phyloP scores from a whole-genome alignment of 2,888 invertebrate genomes.

The Bugula neritina region DNA sequence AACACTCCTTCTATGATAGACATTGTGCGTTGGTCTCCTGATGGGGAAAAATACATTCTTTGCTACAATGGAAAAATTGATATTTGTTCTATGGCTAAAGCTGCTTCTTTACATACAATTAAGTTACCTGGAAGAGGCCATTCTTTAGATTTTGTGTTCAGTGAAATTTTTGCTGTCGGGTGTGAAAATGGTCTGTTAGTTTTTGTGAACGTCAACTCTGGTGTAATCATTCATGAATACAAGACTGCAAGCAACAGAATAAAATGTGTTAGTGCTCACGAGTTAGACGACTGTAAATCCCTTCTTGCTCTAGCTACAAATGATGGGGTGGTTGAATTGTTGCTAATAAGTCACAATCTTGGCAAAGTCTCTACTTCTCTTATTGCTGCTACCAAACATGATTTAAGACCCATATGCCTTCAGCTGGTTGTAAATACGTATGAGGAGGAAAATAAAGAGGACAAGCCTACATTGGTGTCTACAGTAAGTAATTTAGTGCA shows the following conservation, averaged over 20 bases:
- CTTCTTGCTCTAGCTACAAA: neutral
- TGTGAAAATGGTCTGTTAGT: slow-evolving; percentile 58
- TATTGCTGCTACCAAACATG: slow-evolving; percentile 19
- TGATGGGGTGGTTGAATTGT: slow-evolving; percentile 13
- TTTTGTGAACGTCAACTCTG: slow-evolving; percentile 24
- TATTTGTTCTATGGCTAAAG: slow-evolving; percentile 73
- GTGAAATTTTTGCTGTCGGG: slow-evolving; percentile 62
- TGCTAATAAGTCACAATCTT: neutral
- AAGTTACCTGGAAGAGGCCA: slow-evolving; percentile 67
- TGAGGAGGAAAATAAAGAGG: neutral
- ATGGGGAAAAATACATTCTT: slow-evolving; percentile 71
- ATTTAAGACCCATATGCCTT: slow-evolving; percentile 15
- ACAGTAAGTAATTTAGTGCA: too few species aligned
- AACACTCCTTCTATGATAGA: slow-evolving; percentile 65
- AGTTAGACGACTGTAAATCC: neutral
- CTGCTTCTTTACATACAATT: slow-evolving; percentile 65
- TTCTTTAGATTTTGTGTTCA: slow-evolving; percentile 65
- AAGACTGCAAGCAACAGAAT: slow-evolving; percentile 14
- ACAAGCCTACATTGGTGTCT: neutral
- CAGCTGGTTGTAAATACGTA: neutral
- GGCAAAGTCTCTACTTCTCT: neutral
- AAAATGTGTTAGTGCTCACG: slow-evolving; percentile 15
- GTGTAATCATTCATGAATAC: neutral
- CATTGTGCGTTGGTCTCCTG: slow-evolving; percentile 65
- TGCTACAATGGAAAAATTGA: slow-evolving; percentile 68